Base-by-base conservation (phyloP, 2,888 invertebrate genomes). In the Thalpophila matura region DNA sequence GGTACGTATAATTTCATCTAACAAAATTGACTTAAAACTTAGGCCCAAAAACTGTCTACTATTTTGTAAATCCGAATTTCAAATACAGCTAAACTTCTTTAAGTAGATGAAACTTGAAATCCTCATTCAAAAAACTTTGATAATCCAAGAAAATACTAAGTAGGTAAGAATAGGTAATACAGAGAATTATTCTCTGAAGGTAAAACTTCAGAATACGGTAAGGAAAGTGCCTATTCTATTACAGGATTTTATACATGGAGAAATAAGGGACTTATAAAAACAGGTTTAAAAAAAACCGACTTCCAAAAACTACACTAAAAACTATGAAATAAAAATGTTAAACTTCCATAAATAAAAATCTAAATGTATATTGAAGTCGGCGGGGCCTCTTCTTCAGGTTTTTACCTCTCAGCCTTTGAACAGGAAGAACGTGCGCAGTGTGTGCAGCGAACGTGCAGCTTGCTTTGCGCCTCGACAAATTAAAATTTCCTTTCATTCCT, bases 71-170 rank as follows among this genome's bases (percentile, higher is more conserved):
- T 55, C 16, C 4, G 12, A 56, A 2, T 57, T 31, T 20, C 0
- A 12, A 9, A 12, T 10, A 12, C 12, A 12, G 3, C 18, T 60
- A 40, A 33, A n/a, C 10, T 1, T 4, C 6, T 26, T 12, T 12
- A 33, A 9, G 33, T 27, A 29, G 22, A 56, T 7, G 12, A 29
- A 7, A 18, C 33, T 4, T 5, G 9, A 18, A 59, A n/a, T n/a
- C 16, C 2, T 31, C 27, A 35, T 43, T 29, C 3, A 7, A n/a
- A n/a, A 20, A 58, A 59, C 22, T 38, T 59, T n/a, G 12, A n/a
- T 46, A 24, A 18, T 7, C n/a, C 4, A 12, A 49, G 3, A 9
- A 9, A 18, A 22, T 45, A 2, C 3, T 3, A n/a, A 22, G 22
- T 27, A 42, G n/a, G n/a, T n/a, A n/a, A n/a, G 43, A 51, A 24